Evolutionary conservation across 2,797 vertebrate species (phyloP).

Genomic region (Echeneis naucrates): DNA sequence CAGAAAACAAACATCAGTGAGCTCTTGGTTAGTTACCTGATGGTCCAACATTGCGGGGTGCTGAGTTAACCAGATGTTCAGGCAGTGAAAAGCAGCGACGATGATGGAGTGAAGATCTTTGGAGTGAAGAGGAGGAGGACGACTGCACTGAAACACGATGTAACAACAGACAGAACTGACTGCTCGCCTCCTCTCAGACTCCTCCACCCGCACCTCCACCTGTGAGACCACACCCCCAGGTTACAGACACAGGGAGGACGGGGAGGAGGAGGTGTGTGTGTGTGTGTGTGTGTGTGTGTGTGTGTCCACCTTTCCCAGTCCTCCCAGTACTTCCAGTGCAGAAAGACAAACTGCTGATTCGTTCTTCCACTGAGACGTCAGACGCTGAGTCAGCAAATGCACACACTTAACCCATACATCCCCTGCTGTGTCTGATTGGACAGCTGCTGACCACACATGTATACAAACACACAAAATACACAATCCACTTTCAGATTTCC

Average conservation of each 20-base stretch:
- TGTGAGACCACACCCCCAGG: constrained; percentile 48
- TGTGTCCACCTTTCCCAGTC: constrained; percentile 60
- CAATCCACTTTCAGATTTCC: not conserved
- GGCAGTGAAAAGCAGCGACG: constrained; percentile 93
- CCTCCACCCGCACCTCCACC: constrained; percentile 89
- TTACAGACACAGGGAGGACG: not conserved
- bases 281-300: constrained; percentile 8
- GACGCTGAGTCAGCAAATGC: constrained; percentile 89
- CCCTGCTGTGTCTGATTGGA: constrained; percentile 9
- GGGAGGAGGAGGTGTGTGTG: too few relatives aligned
- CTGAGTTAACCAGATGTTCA: constrained; percentile 92
- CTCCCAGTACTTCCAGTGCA: constrained; percentile 87
- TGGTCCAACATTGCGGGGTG: constrained; percentile 90
- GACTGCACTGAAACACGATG: constrained; percentile 93
- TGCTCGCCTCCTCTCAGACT: constrained; percentile 85
- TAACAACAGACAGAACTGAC: constrained; percentile 91
- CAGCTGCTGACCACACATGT: constrained; percentile 15
- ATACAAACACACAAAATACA: not conserved
- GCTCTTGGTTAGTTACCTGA: constrained; percentile 39
- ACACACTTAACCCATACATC: constrained; percentile 56
- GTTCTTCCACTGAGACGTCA: constrained; percentile 92
- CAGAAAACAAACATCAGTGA: not conserved
- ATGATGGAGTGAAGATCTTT: constrained; percentile 97
- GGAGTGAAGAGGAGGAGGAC: constrained; percentile 92
- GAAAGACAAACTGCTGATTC: constrained; percentile 95